Evolutionary conservation across 2,113 vertebrate genomes (phyloP).

Genomic region (Oryzias melastigma): DNA sequence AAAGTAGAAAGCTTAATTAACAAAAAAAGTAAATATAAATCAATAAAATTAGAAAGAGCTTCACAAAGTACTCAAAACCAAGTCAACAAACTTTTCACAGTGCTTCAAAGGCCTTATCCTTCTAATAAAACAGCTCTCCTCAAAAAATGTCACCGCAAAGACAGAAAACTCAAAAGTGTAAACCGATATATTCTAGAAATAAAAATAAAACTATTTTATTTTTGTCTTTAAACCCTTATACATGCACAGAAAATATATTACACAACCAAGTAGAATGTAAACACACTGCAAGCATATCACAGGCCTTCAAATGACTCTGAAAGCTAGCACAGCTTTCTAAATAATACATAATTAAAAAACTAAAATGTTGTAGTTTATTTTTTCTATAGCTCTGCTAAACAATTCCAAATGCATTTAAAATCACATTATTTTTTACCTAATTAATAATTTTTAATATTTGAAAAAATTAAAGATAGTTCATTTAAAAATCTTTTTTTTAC

Average conservation of each 20-base stretch:
- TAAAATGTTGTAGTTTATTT: conserved; percentile 17
- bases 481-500: too few relatives aligned
- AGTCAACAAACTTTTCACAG: not conserved
- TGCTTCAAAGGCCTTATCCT: conserved; percentile 31
- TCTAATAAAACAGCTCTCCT: not conserved
- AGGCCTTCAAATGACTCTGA: conserved; percentile 42
- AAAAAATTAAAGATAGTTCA: not conserved
- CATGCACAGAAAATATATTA: not conserved
- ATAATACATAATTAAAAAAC: conserved; percentile 17
- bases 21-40: not conserved
- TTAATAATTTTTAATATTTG: not conserved
- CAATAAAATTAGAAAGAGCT: not conserved
- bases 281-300: conserved; percentile 26
- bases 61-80: conserved; percentile 11
- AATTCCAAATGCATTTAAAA: not conserved
- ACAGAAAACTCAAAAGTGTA: not conserved
- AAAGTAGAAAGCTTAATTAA: not conserved
- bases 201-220: conserved; percentile 17
- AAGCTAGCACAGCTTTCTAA: conserved; percentile 27
- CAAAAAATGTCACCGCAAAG: not conserved
- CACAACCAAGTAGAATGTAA: conserved; percentile 14
- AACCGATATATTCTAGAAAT: conserved; percentile 6
- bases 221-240: not conserved
- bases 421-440: not conserved
- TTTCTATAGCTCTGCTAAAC: not conserved